phyloP scores from a whole-genome alignment of 2,113 vertebrate genomes.

The Gallinago jamesoni region DNA sequence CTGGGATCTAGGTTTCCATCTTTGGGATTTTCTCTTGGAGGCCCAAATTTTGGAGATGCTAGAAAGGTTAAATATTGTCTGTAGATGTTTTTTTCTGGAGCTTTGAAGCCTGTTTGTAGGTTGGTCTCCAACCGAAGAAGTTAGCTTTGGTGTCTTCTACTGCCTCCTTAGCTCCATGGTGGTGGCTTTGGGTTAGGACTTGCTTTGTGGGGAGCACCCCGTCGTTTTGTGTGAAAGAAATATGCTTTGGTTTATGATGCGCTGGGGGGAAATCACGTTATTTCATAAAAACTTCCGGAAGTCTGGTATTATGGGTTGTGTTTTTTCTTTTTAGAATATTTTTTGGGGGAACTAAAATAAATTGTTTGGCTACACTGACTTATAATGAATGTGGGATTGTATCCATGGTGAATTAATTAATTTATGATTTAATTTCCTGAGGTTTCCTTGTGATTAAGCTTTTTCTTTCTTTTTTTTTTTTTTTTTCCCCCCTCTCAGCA shows the following conservation, averaged over 20 bases:
- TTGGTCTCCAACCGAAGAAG: accelerated
- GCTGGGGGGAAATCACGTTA: neutral
- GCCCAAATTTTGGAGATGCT: accelerated
- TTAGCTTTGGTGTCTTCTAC: accelerated
- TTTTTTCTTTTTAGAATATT: neutral
- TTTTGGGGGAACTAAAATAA: neutral
- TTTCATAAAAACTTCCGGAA: neutral
- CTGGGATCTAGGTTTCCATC: neutral
- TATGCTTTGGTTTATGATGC: accelerated
- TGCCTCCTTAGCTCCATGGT: accelerated
- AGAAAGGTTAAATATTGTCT: neutral
- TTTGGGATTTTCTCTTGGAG: neutral
- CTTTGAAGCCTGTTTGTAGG: neutral
- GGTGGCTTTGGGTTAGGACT: neutral
- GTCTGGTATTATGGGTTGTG: neutral
- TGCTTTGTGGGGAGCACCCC: neutral
- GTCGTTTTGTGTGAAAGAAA: neutral
- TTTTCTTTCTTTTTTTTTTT: neutral
- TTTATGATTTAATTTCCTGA: neutral
- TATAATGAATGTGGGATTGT: neutral
- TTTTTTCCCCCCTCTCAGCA: conserved; percentile 69
- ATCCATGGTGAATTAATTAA: neutral
- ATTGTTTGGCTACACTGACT: neutral
- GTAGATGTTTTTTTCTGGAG: accelerated
- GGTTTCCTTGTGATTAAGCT: neutral